phyloP scores from a whole-genome alignment of 2,113 vertebrate species.

The Psammodynastes pulverulentus region DNA sequence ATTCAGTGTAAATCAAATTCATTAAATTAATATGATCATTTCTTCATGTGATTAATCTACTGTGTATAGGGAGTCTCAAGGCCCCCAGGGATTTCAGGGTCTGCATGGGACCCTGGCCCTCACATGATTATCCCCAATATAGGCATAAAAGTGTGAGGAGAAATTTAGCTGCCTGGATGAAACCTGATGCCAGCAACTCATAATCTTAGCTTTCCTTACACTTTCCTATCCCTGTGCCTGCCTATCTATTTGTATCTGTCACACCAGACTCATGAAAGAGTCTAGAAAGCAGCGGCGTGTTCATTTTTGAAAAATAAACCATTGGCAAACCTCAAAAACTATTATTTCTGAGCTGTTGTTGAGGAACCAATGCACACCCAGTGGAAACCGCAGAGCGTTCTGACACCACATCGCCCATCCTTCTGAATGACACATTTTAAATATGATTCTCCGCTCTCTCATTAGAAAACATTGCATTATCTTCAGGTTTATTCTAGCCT shows the following conservation, averaged over 20 bases:
- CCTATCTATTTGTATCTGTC: not conserved
- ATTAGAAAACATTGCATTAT: constrained; percentile 25
- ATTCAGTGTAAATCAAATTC: not conserved
- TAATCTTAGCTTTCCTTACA: not conserved
- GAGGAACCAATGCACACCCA: constrained; percentile 8
- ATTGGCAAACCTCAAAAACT: not conserved
- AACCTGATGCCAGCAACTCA: not conserved
- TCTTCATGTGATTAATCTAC: not conserved
- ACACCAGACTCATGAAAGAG: not conserved
- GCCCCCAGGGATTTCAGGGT: not conserved
- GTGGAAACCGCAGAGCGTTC: constrained; percentile 1
- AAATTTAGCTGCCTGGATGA: not conserved
- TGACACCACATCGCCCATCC: not conserved
- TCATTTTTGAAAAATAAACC: constrained; percentile 38
- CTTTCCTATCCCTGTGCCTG: not conserved
- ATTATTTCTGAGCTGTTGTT: constrained; percentile 11
- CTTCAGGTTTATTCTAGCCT: constrained; percentile 42
- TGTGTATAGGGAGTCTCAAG: not conserved
- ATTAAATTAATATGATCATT: not conserved
- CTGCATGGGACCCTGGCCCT: not conserved
- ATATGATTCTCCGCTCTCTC: constrained; percentile 5
- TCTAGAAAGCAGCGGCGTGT: not conserved
- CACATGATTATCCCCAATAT: not conserved
- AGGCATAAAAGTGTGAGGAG: not conserved
- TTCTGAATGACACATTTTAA: constrained; percentile 47